phyloP scores from a whole-genome alignment of 2,888 invertebrate species.

The Euplexia lucipara region DNA sequence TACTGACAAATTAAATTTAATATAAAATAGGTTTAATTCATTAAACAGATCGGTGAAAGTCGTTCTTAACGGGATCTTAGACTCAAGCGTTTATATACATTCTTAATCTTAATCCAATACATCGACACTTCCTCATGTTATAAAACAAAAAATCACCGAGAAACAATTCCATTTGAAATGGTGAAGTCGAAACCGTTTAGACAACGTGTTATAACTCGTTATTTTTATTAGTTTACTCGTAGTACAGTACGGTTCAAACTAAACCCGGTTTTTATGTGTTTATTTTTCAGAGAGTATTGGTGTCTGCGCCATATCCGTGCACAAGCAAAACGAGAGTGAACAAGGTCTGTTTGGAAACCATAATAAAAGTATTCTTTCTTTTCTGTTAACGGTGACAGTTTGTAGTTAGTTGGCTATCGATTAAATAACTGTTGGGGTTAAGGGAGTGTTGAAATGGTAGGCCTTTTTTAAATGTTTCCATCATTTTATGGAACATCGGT shows the following conservation, averaged over 20 bases:
- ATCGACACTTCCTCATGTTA: too few relatives aligned
- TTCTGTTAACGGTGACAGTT: conserved; percentile 8
- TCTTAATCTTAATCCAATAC: too few relatives aligned
- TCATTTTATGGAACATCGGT: too few relatives aligned
- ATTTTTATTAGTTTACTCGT: conserved; percentile 46
- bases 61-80: too few relatives aligned
- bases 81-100: too few relatives aligned
- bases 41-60: too few relatives aligned
- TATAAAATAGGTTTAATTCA: too few relatives aligned
- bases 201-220: conserved; percentile 19
- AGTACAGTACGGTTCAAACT: conserved; percentile 19
- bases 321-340: conserved; percentile 3
- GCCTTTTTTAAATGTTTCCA: background rate
- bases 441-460: background rate
- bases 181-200: conserved; percentile 14
- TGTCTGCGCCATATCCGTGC: conserved; percentile 52
- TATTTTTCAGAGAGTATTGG: conserved; percentile 48
- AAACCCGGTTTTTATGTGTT: conserved; percentile 25
- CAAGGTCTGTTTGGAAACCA: conserved; percentile 38
- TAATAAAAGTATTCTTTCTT: conserved; percentile 31
- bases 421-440: conserved; percentile 6
- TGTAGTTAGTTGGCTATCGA: background rate
- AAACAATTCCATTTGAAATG: background rate
- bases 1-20: too few relatives aligned
- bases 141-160: background rate